phyloP scores from a whole-genome alignment of 2,888 invertebrate species.

The Cotesia congregata region DNA sequence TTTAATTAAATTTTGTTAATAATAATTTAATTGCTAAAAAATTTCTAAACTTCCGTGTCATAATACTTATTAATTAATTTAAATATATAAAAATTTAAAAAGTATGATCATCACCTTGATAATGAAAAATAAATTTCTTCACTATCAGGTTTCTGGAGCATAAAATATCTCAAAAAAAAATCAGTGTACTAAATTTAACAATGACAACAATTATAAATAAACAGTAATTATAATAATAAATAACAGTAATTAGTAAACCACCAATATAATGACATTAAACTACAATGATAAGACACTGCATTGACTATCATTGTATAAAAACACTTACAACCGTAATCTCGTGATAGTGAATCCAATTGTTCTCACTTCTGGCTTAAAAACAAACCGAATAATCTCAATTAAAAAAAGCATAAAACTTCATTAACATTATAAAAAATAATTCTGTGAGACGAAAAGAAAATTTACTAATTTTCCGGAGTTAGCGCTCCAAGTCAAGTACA shows the following conservation, averaged over 20 bases:
- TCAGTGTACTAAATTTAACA: too few relatives aligned
- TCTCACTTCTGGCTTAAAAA: background rate
- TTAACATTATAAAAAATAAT: background rate
- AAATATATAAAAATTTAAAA: too few relatives aligned
- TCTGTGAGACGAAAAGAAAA: background rate
- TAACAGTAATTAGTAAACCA: background rate
- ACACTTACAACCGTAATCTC: background rate
- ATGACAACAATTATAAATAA: too few relatives aligned
- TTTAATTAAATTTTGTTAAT: too few relatives aligned
- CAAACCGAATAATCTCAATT: background rate
- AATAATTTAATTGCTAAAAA: too few relatives aligned
- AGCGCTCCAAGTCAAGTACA: background rate
- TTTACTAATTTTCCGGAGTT: background rate
- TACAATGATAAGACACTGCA: background rate
- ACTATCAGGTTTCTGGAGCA: too few relatives aligned
- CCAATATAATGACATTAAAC: background rate
- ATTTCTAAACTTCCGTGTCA: too few relatives aligned
- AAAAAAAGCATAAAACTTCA: background rate
- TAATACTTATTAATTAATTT: too few relatives aligned
- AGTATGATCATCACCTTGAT: too few relatives aligned
- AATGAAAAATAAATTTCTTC: too few relatives aligned
- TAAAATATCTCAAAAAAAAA: too few relatives aligned
- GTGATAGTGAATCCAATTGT: background rate
- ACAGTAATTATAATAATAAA: background rate
- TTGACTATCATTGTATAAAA: background rate